These are phyloP conservation scores for Helicoverpa zea DNA, from an alignment of 1,140 invertebrate genomes.

Conservation along the genomic window DNA sequence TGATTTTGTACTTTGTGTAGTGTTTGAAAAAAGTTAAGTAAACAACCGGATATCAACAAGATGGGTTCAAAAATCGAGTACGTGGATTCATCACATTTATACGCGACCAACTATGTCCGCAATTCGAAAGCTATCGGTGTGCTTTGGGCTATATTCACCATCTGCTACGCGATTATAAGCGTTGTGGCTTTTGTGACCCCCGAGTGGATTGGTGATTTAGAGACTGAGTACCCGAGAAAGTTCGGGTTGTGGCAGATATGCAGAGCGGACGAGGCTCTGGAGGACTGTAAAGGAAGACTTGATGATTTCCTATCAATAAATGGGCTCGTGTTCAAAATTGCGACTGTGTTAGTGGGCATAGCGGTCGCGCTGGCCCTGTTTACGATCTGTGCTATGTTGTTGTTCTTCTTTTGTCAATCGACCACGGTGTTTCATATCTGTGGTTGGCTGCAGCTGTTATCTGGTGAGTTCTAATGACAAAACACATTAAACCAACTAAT, in stretches of 20 bases:
- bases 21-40: slow-evolving; percentile 58
- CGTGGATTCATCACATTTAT: slow-evolving; percentile 95
- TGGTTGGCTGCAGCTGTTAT: slow-evolving; percentile 97
- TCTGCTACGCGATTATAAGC: slow-evolving; percentile 98
- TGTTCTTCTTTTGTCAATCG: slow-evolving; percentile 98
- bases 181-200: slow-evolving; percentile 98
- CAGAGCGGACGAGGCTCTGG: slow-evolving; percentile 89
- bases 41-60: slow-evolving; percentile 69
- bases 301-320: slow-evolving; percentile 94
- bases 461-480: slow-evolving; percentile 89
- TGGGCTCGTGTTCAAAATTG: slow-evolving; percentile 90
- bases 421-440: slow-evolving; percentile 97
- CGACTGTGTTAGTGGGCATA: slow-evolving; percentile 95
- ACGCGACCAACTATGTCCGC: slow-evolving; percentile 96
- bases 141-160: slow-evolving; percentile 98
- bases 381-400: slow-evolving; percentile 95
- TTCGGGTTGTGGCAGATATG: slow-evolving; percentile 97
- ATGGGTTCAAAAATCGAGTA: slow-evolving; percentile 97
- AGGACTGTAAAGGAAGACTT: slow-evolving; percentile 94
- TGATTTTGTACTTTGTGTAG: slow-evolving; percentile 58
- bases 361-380: slow-evolving; percentile 94
- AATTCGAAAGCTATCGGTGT: slow-evolving; percentile 99
- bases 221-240: slow-evolving; percentile 95
- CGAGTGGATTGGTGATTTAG: slow-evolving; percentile 96
- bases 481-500: background rate